These are phyloP conservation scores for Tupiocoris notatus DNA, from an alignment of 2,888 invertebrate species.

Conservation along the genomic window DNA sequence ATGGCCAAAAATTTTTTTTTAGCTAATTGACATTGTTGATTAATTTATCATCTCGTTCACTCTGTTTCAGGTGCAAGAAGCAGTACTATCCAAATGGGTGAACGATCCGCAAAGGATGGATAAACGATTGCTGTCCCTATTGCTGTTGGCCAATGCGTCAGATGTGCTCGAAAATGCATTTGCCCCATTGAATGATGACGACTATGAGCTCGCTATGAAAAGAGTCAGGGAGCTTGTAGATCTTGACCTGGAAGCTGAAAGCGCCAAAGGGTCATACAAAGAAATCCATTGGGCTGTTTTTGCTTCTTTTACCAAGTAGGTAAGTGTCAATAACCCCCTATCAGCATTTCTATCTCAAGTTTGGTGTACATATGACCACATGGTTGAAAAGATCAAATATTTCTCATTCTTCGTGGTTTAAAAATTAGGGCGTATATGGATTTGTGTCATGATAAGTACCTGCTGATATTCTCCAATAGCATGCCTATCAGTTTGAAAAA, in stretches of 20 bases:
- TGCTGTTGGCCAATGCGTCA: constrained; percentile 94
- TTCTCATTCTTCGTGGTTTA: no score
- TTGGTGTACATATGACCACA: no score
- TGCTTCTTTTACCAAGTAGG: constrained; percentile 95
- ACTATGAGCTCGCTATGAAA: constrained; percentile 97
- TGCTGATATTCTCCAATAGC: no score
- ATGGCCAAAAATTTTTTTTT: no score
- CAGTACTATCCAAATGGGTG: constrained; percentile 92
- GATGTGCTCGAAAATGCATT: constrained; percentile 99
- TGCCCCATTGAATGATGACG: constrained; percentile 93
- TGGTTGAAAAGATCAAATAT: no score
- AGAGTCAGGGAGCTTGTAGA: constrained; percentile 94
- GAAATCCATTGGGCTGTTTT: constrained; percentile 99
- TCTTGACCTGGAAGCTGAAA: constrained; percentile 94
- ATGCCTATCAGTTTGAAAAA: no score
- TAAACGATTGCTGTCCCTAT: constrained; percentile 85
- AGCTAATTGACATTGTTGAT: no score
- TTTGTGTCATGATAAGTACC: no score
- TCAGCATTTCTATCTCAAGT: no score
- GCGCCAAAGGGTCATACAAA: constrained; percentile 78
- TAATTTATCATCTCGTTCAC: no score
- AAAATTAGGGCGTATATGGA: no score
- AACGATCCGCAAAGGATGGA: constrained; percentile 98
- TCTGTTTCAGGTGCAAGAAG: constrained; percentile 82
- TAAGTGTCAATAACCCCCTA: no score